Base-by-base conservation (phyloP, 2,113 vertebrate species). In the Chaetorhynchus papuensis region DNA sequence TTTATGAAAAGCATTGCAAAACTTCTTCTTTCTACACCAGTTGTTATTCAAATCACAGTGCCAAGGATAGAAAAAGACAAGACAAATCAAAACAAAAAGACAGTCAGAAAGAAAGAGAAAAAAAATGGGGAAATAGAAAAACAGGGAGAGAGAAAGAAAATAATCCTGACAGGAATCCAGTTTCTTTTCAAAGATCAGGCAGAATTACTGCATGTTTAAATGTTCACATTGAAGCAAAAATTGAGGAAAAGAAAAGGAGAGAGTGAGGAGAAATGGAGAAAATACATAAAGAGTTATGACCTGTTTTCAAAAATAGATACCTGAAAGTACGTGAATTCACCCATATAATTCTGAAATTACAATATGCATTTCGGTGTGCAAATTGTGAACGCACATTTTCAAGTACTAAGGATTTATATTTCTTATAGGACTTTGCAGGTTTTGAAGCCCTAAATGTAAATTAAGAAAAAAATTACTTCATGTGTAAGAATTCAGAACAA, bases 31-130 rank as follows among this genome's bases (percentile, higher is more conserved):
- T 96, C 85, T 97, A 35, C 93, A 42, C 6, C 71, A 77, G 87
- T 96, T 97, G 70, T 97, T 97, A 97, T 97, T 97, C 94, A 97
- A 97, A 98, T 96, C 65, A 91, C 65, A 96, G n/a, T 89, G 72
- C 44, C 30, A 49, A 95, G 68, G 19, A 93, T 39, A 53, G 47
- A 57, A 61, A 52, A n/a, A 64, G 47, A 44, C 21, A 54, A 35
- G 50, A 22, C 7, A 56, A 33, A 39, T 10, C 39, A 39, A 56
- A 47, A 59, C 2, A 31, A 39, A 90, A 56, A 60, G 11, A 20
- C 17, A 41, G 45, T 27, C 28, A 91, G 24, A 69, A 49, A 90
- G 7, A 87, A n/a, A 95, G 64, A 37, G 41, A 87, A 93, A 71
- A 87, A 93, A 71, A 30, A 7, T 0, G 3, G 3, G 10, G 7